Conservation (phyloP, 2,113 vertebrate species). For the Pao palembangensis region DNA sequence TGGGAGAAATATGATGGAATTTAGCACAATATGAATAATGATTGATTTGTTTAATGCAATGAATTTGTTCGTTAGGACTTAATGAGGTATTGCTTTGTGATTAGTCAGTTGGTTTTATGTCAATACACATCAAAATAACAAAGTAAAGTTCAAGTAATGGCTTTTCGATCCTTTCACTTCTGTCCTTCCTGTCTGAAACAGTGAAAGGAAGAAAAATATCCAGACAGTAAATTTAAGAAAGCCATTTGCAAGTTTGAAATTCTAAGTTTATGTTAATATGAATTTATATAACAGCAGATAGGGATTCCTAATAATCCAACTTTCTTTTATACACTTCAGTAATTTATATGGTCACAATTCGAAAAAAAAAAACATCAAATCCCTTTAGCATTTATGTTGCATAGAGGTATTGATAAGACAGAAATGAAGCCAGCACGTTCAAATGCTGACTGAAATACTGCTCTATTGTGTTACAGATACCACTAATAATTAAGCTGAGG, state of each 20-base stretch:
- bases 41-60: slow-evolving; percentile 79
- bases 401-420: slow-evolving; percentile 64
- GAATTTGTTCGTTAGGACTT: slow-evolving; percentile 77
- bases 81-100: slow-evolving; percentile 78
- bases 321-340: slow-evolving; percentile 52
- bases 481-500: slow-evolving; percentile 73
- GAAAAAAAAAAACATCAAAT: slow-evolving; percentile 46
- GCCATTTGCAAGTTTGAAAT: slow-evolving; percentile 8
- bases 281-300: slow-evolving; percentile 44
- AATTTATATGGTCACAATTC: slow-evolving; percentile 64
- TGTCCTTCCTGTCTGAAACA: slow-evolving; percentile 49
- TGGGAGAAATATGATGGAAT: slow-evolving; percentile 72
- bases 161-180: slow-evolving; percentile 53
- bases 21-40: slow-evolving; percentile 74
- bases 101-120: slow-evolving; percentile 75
- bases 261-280: slow-evolving; percentile 41
- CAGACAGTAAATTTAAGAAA: slow-evolving; percentile 12
- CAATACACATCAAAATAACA: slow-evolving; percentile 76
- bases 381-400: slow-evolving; percentile 67
- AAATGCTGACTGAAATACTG: slow-evolving; percentile 67
- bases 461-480: slow-evolving; percentile 70
- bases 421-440: slow-evolving; percentile 64
- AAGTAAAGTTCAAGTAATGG: slow-evolving; percentile 74
- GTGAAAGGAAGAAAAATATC: slow-evolving; percentile 9
- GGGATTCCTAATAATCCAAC: slow-evolving; percentile 39